These are phyloP conservation scores for Deilephila elpenor DNA, from an alignment of 2,888 invertebrate species.

Conservation along the genomic window DNA sequence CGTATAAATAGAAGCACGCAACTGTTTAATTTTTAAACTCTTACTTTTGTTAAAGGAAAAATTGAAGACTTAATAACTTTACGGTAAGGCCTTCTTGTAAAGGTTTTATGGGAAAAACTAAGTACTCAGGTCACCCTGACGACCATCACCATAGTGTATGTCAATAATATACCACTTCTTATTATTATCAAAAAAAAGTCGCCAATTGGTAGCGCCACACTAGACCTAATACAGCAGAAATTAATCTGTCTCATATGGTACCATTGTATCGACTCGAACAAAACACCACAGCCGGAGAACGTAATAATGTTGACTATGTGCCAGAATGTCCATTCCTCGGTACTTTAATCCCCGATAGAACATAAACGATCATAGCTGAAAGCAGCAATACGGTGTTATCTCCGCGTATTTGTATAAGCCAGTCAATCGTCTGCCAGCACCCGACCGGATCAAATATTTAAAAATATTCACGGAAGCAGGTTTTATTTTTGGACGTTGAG, in stretches of 20 bases:
- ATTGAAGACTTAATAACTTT: no score
- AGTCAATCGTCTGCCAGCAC: conserved; percentile 21
- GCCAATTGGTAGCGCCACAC: no score
- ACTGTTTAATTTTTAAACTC: not conserved
- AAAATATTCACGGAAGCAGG: conserved; percentile 45
- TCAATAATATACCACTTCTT: no score
- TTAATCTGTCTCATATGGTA: no score
- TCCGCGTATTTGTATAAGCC: conserved; percentile 6
- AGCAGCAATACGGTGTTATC: conserved; percentile 1
- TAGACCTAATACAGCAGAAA: no score
- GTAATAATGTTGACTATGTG: not conserved
- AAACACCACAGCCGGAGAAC: no score
- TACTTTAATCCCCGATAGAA: not conserved
- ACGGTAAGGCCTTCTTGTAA: not conserved
- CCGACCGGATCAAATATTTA: conserved; percentile 36
- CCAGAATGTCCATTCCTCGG: not conserved
- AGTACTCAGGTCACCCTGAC: not conserved
- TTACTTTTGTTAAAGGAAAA: not conserved
- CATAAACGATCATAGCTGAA: not conserved
- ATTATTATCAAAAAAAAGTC: no score
- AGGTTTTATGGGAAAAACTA: not conserved
- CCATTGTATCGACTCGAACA: no score
- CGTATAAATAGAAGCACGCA: not conserved
- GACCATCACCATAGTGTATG: no score
- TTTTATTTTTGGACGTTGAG: conserved; percentile 43